Evolutionary conservation across 2,888 invertebrate genomes (phyloP), one percentile per base, ranked within the genome.

Genomic region (Aporophyla lueneburgensis): DNA sequence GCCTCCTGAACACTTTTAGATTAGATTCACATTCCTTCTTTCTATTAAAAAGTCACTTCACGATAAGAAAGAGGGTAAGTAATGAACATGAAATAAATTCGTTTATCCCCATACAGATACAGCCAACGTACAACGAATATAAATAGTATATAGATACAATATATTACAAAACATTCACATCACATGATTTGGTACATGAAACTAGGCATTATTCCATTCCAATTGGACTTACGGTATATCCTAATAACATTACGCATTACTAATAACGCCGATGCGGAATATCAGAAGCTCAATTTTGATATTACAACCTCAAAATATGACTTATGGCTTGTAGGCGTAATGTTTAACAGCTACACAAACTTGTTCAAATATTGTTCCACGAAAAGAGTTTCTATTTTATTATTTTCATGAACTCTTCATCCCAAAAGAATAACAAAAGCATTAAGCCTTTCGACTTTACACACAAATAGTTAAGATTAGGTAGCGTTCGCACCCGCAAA

Each of bases 381-480:
- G 61, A 72, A 80, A 80, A 62, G 53, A 69, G 46, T 76, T 65
- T 33, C 49, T 69, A 62, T 58, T 74, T 78, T 33, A 33, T 33
- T 33, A 67, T 71, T 85, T 77, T 74, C 83, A 74, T 74, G 63
- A 80, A 74, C 73, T 66, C 63, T 85, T 76, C 40, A 74, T 62
- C 77, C 81, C 67, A 73, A 81, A 87, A 80, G 86, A 83, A 80
- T 80, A 76, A 68, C 73, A 71, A 80, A 78, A 77, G 70, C 84
- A 76, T 74, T 83, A 83, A 82, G 72, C 85, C 76, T 80, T 85
- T 86, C 78, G 80, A 80, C 80, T 85, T 80, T 74, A 82, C 80
- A 86, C 88, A 85, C 85, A 88, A 87, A 85, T 83, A 79, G 85
- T 72, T 68, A 77, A 82, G 78, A 82, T 84, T 82, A 81, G 85